These are phyloP conservation scores for human (Homo sapiens) DNA, from an alignment of 2,113 vertebrate species.

Conservation along the genomic window DNA sequence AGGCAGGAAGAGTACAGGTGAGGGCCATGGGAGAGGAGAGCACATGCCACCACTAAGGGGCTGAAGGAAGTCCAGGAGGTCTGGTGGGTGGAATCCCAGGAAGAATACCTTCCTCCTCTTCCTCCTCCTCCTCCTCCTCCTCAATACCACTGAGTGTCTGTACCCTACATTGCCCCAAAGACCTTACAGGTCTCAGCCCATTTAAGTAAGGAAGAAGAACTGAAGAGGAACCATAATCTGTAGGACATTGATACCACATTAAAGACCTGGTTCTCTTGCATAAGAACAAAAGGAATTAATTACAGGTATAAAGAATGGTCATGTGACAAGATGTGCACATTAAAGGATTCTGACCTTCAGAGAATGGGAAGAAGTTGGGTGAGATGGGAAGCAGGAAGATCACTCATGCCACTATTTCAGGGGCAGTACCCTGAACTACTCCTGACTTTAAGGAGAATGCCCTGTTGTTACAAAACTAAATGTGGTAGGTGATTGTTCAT, in stretches of 20 bases:
- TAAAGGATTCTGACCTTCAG: neutral
- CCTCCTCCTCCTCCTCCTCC: neutral
- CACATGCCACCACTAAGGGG: rapidly evolving
- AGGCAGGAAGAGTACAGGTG: neutral
- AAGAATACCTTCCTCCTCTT: neutral
- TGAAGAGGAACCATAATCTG: too few species aligned
- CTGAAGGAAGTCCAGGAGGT: neutral
- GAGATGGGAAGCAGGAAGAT: neutral
- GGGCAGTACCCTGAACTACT: neutral
- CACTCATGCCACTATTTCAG: neutral
- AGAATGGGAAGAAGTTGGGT: neutral
- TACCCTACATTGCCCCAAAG: too few species aligned
- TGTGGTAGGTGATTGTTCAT: rapidly evolving
- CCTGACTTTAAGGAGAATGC: neutral
- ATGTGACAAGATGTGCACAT: too few species aligned
- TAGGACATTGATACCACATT: neutral
- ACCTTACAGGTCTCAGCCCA: neutral
- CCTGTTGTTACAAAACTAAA: neutral
- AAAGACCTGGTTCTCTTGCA: neutral
- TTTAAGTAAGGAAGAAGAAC: neutral
- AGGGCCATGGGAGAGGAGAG: neutral
- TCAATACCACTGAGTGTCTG: too few species aligned
- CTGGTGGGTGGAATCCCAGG: neutral
- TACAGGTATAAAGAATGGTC: neutral
- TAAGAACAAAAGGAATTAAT: neutral